These are phyloP conservation scores for Eristalis pertinax DNA, from an alignment of 2,888 invertebrate genomes.

Conservation along the genomic window DNA sequence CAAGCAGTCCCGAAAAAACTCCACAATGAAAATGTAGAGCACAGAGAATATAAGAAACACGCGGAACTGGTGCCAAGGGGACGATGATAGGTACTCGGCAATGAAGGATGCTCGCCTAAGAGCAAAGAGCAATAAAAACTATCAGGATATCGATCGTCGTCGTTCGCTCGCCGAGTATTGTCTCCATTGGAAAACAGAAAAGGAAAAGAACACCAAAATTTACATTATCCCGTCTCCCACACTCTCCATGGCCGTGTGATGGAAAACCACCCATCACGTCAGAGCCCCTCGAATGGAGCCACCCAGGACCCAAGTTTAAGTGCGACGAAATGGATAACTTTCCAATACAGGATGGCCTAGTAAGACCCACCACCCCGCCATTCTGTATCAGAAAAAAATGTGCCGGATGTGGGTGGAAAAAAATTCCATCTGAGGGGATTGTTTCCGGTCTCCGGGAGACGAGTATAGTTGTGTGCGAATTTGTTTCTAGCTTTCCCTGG, in stretches of 20 bases:
- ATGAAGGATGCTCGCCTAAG: conserved; percentile 55
- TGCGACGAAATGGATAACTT: conserved; percentile 59
- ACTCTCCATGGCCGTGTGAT: conserved; percentile 31
- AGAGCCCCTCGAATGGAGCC: not conserved
- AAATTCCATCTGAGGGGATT: conserved; percentile 43
- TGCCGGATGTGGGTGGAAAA: not conserved
- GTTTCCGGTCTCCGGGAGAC: conserved; percentile 49
- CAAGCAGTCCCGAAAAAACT: conserved; percentile 63
- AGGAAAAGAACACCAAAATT: conserved; percentile 58
- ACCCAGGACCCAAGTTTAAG: conserved; percentile 49
- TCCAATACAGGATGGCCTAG: conserved; percentile 61
- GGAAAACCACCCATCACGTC: conserved; percentile 21
- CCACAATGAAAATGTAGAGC: conserved; percentile 19
- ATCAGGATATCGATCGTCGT: conserved; percentile 58
- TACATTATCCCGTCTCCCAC: conserved; percentile 54
- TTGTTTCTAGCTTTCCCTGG: conserved; percentile 30
- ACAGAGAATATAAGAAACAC: conserved; percentile 9
- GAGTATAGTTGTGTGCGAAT: conserved; percentile 27
- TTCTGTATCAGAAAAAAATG: conserved; percentile 1
- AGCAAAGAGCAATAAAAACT: conserved; percentile 47
- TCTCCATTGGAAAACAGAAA: conserved; percentile 26
- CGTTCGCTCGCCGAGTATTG: conserved; percentile 36
- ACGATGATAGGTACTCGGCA: conserved; percentile 48
- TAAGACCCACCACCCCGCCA: conserved; percentile 30
- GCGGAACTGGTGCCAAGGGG: conserved; percentile 67